These are phyloP conservation scores for Sarcophaga rosellei DNA, from an alignment of 2,888 invertebrate genomes.

Conservation along the genomic window DNA sequence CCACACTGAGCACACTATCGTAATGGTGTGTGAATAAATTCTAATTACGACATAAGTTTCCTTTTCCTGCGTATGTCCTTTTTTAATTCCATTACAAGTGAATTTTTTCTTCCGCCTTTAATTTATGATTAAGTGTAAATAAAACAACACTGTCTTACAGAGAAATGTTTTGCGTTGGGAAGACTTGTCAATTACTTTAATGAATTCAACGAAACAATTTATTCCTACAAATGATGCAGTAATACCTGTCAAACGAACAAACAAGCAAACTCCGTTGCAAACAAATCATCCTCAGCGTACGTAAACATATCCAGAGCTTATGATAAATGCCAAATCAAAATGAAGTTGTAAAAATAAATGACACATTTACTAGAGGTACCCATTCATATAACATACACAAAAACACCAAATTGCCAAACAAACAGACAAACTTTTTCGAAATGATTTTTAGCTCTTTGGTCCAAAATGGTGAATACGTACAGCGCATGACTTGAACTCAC, in stretches of 20 bases:
- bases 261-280: neutral
- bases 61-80: neutral
- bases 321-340: slow-evolving; percentile 47
- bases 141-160: slow-evolving; percentile 6
- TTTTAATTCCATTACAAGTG: neutral
- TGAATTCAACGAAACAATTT: slow-evolving; percentile 27
- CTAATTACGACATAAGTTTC: too few relatives aligned
- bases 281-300: slow-evolving; percentile 11
- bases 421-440: slow-evolving; percentile 26
- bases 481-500: slow-evolving; percentile 50
- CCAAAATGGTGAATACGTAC: slow-evolving; percentile 36
- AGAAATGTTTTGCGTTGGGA: neutral
- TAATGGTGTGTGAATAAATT: too few relatives aligned
- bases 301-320: slow-evolving; percentile 31
- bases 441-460: slow-evolving; percentile 1
- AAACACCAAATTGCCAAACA: neutral
- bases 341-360: slow-evolving; percentile 49
- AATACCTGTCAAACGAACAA: neutral
- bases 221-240: slow-evolving; percentile 9
- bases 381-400: neutral
- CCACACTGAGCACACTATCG: too few relatives aligned
- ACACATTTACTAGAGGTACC: slow-evolving; percentile 42
- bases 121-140: neutral
- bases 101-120: neutral
- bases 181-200: slow-evolving; percentile 28